A percentile compares a stretch with the other conserved stretches of the same genome.
Evolutionary conservation across 1,140 invertebrate species (phyloP).

Genomic region (Mesaphorura yosii): DNA sequence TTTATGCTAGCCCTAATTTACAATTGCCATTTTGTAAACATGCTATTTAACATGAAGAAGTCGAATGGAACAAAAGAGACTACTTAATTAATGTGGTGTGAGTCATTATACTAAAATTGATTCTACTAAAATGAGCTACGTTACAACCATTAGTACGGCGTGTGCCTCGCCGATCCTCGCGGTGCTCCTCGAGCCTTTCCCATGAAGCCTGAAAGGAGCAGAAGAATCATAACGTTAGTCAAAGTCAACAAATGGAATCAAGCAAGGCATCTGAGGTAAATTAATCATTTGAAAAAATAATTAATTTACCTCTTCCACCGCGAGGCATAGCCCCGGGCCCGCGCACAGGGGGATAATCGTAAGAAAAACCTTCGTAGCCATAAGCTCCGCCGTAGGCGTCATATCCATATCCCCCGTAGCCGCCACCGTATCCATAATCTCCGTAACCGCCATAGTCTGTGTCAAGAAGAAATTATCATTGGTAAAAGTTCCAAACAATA

Average conservation of each 20-base stretch:
- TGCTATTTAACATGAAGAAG: too few species aligned
- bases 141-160: constrained; percentile 5
- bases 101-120: too few species aligned
- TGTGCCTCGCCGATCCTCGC: background rate
- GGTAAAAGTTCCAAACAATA: background rate
- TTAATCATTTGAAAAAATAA: background rate
- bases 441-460: constrained; percentile 1
- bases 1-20: too few species aligned
- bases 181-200: constrained; percentile 1
- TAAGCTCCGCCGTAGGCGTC: constrained; percentile 3
- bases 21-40: too few species aligned
- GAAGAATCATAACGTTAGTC: too few species aligned
- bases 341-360: background rate
- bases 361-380: background rate
- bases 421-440: constrained; percentile 3
- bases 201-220: background rate
- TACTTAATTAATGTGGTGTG: too few species aligned
- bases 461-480: background rate
- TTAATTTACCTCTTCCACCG: constrained; percentile 3
- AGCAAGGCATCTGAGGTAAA: background rate
- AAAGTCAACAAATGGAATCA: constrained; percentile 4
- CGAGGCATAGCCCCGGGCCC: background rate
- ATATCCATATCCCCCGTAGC: constrained; percentile 5
- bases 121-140: too few species aligned
- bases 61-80: too few species aligned